Evolutionary conservation across 1,140 invertebrate genomes (phyloP).

Genomic region (Teleogryllus occipitalis): DNA sequence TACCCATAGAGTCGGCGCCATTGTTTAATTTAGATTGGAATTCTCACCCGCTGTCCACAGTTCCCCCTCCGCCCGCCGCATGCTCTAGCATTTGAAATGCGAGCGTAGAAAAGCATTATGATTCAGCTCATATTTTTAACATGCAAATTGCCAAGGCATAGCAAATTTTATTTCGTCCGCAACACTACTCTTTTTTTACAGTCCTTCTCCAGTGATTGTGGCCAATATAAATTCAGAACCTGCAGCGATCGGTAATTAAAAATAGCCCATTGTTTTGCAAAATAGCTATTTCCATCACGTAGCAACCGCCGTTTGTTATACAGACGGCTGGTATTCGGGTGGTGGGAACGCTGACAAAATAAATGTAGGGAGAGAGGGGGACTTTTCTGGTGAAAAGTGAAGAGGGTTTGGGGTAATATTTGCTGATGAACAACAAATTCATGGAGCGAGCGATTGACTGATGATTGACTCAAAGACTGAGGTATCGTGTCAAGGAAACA

Average conservation of each 20-base stretch:
- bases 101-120: neutral
- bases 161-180: neutral
- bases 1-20: neutral
- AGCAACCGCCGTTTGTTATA: neutral
- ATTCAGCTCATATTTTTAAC: neutral
- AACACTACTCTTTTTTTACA: neutral
- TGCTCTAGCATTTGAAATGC: neutral
- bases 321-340: no score
- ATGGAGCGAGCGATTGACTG: no score
- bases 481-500: no score
- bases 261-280: neutral
- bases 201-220: neutral
- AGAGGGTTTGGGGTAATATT: no score
- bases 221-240: neutral
- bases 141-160: neutral
- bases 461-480: no score
- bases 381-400: no score
- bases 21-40: constrained; percentile 6
- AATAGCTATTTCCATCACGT: neutral
- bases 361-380: no score
- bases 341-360: no score
- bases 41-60: neutral
- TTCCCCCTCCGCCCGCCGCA: no score
- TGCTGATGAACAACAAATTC: no score
- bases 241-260: neutral